These are phyloP conservation scores for Scaptodrosophila lebanonensis DNA, from an alignment of 1,140 invertebrate species.

Conservation along the genomic window DNA sequence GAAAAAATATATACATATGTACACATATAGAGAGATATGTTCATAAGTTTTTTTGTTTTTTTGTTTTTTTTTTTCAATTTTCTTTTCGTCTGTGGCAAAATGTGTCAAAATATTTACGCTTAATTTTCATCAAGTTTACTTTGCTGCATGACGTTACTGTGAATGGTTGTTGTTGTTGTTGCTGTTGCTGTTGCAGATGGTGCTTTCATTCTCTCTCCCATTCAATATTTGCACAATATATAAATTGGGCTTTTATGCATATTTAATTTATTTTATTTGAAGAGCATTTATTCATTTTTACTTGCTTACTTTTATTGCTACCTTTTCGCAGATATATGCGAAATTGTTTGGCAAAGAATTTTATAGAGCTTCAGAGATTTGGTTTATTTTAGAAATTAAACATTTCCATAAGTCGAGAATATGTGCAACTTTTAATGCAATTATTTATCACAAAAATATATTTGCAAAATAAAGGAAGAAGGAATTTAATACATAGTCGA, in stretches of 20 bases:
- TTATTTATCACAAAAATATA: too few relatives aligned
- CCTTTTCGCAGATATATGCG: too few relatives aligned
- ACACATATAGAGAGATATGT: too few relatives aligned
- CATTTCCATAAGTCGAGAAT: too few relatives aligned
- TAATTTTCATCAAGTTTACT: conserved; percentile 72
- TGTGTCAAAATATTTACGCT: conserved; percentile 70
- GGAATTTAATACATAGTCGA: too few relatives aligned
- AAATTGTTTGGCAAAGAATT: too few relatives aligned
- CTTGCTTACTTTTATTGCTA: too few relatives aligned
- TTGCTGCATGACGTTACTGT: conserved; percentile 33
- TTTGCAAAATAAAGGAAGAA: too few relatives aligned
- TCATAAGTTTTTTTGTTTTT: conserved; percentile 8
- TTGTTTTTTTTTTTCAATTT: conserved; percentile 7
- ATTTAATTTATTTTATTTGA: conserved; percentile 59
- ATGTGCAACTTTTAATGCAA: too few relatives aligned
- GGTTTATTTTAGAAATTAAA: too few relatives aligned
- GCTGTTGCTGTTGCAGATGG: background rate
- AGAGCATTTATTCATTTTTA: conserved; percentile 28
- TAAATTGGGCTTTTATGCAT: conserved; percentile 52
- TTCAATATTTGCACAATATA: conserved; percentile 57
- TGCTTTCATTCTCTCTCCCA: background rate
- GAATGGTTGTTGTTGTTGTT: conserved; percentile 1
- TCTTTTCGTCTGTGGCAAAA: conserved; percentile 14
- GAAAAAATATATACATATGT: too few relatives aligned
- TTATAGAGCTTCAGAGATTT: too few relatives aligned